Conservation (phyloP, 2,797 vertebrate species). For the Pseudocheirus occidentalis region DNA sequence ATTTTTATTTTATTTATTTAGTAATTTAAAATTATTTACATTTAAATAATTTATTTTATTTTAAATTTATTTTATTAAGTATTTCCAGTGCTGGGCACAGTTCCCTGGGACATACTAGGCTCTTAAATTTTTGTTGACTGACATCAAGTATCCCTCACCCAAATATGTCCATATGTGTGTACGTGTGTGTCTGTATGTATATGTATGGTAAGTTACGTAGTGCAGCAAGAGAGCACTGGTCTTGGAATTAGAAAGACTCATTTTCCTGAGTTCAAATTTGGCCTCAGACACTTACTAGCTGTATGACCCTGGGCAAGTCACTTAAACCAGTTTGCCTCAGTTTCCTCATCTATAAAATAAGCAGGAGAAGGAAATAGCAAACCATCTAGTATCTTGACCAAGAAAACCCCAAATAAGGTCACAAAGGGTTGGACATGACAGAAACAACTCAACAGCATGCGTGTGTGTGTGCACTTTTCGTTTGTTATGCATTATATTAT, state of each 20-base stretch:
- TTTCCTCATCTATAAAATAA: neutral
- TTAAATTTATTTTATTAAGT: too few relatives aligned
- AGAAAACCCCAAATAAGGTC: neutral
- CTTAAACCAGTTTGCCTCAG: neutral
- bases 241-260: neutral
- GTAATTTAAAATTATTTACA: too few relatives aligned
- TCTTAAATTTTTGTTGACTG: neutral
- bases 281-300: neutral
- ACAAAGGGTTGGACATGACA: neutral
- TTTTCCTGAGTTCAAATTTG: neutral
- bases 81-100: too few relatives aligned
- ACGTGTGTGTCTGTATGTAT: neutral
- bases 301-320: neutral
- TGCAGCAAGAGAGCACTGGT: too few relatives aligned
- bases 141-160: neutral
- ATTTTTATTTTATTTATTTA: too few relatives aligned
- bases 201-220: neutral
- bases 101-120: neutral
- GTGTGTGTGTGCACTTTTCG: neutral
- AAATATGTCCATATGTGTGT: neutral
- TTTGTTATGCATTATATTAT: neutral
- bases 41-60: too few relatives aligned
- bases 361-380: neutral
- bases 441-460: neutral
- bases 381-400: neutral